Evolutionary conservation across 2,888 invertebrate species (phyloP).

Genomic region (Dasysyrphus tricinctus): DNA sequence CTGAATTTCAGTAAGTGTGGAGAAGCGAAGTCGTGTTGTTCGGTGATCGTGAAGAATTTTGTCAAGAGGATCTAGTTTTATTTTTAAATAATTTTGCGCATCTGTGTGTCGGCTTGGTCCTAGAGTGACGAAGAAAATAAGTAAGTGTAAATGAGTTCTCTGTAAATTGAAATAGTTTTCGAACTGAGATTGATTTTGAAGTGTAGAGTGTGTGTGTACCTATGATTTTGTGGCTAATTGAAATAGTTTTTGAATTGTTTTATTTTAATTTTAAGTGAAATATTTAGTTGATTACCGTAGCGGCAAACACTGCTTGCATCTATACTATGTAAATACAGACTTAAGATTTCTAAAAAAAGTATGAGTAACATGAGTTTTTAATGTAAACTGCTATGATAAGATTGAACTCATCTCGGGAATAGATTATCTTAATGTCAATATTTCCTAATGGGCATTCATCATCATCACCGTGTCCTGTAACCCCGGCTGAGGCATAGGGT

Average conservation of each 20-base stretch:
- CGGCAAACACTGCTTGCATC: no score
- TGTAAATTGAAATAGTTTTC: conserved; percentile 27
- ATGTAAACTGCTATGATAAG: no score
- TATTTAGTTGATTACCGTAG: no score
- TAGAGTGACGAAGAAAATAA: conserved; percentile 47
- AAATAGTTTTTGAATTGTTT: neutral
- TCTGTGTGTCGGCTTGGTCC: conserved; percentile 46
- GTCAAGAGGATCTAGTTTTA: conserved; percentile 39
- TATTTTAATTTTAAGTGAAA: neutral
- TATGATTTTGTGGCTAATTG: neutral
- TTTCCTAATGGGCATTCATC: no score
- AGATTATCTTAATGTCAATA: no score
- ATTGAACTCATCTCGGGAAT: no score
- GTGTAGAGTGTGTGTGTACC: neutral
- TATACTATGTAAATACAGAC: no score
- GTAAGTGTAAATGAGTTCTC: conserved; percentile 56
- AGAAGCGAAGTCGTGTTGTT: conserved; percentile 41
- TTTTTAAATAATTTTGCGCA: conserved; percentile 51
- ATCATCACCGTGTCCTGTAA: no score
- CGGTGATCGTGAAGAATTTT: conserved; percentile 37
- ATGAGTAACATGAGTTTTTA: no score
- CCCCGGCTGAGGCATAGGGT: no score
- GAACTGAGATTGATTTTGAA: neutral
- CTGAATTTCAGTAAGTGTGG: conserved; percentile 48
- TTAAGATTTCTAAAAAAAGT: no score